Evolutionary conservation across 2,888 invertebrate species (phyloP), one percentile per base, ranked within the genome.

Genomic region (Lymantria dispar): DNA sequence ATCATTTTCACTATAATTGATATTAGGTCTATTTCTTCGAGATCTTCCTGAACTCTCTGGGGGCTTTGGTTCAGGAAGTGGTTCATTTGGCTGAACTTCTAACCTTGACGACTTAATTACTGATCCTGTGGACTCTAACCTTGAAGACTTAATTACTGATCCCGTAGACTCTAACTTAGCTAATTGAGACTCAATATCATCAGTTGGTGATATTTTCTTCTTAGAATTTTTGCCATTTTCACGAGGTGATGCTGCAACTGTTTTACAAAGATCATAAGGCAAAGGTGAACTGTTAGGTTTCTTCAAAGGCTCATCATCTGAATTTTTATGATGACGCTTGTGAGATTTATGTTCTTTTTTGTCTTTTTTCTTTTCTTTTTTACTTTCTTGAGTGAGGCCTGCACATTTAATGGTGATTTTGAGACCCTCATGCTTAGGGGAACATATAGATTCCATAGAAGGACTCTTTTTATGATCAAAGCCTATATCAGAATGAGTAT

Each of bases 1-100:
- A 87, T 92, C 87, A 85, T 92, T 86, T 89, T 92, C 85, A 90
- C 92, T 83, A 87, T 94, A 92, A 68, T 92, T 92, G 49, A 92
- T 82, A 68, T 90, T 91, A 50, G 86, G 84, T 56, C 92, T 83
- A 66, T 91, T 88, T 58, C 92, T 80, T 64, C 91, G 78, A 14
- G 92, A 82, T 65, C 92, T 79, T 9, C 92, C 92, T 8, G 68
- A 48, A 29, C 54, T 73, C 68, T 91, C 91, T 68, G 87, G 84
- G 12, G 87, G 86, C 65, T 91, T 90, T 37, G 88, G 87, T 58
- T 90, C 89, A 49, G 87, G 87, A 46, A 75, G 78, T 37, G 74
- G 79, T 68, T 86, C 83, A 73, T 85, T 87, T 10, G 78, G 67
- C 48, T 78, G 74, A 48, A 74, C 78, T 74, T 86, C 86, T 60